Evolutionary conservation across 2,113 vertebrate species (phyloP), one percentile per base, ranked within the genome.

Genomic region (Sardina pilchardus): DNA sequence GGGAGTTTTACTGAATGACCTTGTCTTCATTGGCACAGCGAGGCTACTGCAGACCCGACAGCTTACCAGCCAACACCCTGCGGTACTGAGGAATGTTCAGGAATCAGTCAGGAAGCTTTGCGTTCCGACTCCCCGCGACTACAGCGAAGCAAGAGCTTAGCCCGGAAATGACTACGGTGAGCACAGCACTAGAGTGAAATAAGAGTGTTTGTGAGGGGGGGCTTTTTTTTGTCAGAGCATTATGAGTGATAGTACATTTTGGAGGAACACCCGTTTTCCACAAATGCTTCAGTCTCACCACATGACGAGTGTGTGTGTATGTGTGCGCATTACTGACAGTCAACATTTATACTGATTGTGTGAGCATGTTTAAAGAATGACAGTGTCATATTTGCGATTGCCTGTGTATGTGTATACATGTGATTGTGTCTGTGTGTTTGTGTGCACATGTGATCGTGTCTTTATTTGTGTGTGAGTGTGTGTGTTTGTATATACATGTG

Each of bases 261-360:
- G 30, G 19, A 34, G 34, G 30, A 78, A 36, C 16, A 78, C 71
- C 4, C 34, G 2, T 16, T 14, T 42, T 6, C 71, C 71, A 78
- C 26, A 30, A 16, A 78, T 34, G 26, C 34, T 78, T 36, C 71
- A 30, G 30, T 78, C 30, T 75, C 67, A 75, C 30, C 34, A 78
- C 34, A 6, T 75, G 30, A 75, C 53, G 53, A 24, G 53, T 59
- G 34, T 78, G 71, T 78, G 71, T 17, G 39, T 42, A 0, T 42
- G 39, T 1, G 39, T 6, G 59, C 30, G 34, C 34, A 36, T 78
- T 36, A 78, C 71, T 17, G 34, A 78, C 71, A 78, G 34, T 78
- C 30, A 36, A 78, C 34, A 34, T 36, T 78, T 78, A 78, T 78
- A 78, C 71, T 17, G 71, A 78, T 78, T 78, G 71, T 78, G 71